phyloP scores from a whole-genome alignment of 1,140 invertebrate species.

The Drosophila pseudoananassae region DNA sequence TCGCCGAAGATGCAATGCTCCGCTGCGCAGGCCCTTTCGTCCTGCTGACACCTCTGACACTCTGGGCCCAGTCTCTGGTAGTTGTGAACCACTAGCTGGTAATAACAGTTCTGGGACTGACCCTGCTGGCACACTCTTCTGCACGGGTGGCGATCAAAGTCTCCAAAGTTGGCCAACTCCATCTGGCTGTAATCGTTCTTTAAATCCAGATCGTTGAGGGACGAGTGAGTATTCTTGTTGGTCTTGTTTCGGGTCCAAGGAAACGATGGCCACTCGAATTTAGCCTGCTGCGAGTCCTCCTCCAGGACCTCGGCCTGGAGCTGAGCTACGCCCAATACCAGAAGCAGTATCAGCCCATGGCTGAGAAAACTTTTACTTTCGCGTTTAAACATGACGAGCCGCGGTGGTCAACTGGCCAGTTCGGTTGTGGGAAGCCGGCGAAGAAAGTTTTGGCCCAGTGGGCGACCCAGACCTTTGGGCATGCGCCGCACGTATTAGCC shows the following conservation, averaged over 20 bases:
- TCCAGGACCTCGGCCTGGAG: background rate
- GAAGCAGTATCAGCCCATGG: slow-evolving; percentile 2
- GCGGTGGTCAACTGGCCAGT: slow-evolving; percentile 50
- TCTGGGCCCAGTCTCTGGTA: slow-evolving; percentile 75
- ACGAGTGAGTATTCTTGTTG: slow-evolving; percentile 26
- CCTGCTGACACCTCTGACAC: slow-evolving; percentile 87
- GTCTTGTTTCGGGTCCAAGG: slow-evolving; percentile 58
- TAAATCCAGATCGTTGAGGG: slow-evolving; percentile 15
- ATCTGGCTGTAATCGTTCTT: slow-evolving; percentile 58
- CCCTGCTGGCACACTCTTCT: slow-evolving; percentile 73
- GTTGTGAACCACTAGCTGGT: slow-evolving; percentile 74
- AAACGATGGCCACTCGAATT: slow-evolving; percentile 59
- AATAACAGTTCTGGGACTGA: slow-evolving; percentile 66
- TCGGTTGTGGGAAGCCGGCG: slow-evolving; percentile 19
- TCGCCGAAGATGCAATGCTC: slow-evolving; percentile 89
- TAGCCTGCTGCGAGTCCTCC: slow-evolving; percentile 3
- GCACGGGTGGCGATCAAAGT: slow-evolving; percentile 69
- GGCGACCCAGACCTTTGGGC: slow-evolving; percentile 36
- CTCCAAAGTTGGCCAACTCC: slow-evolving; percentile 55
- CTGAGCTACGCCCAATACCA: slow-evolving; percentile 5
- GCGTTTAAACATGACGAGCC: slow-evolving; percentile 42
- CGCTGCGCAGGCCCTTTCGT: slow-evolving; percentile 86
- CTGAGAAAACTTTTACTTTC: slow-evolving; percentile 61
- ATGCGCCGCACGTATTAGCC: slow-evolving; percentile 56
- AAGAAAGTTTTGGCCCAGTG: slow-evolving; percentile 66